A percentile compares a stretch with the other conserved stretches of the same genome.
phyloP scores from a whole-genome alignment of 2,888 invertebrate genomes.

The Ariolimax columbianus region DNA sequence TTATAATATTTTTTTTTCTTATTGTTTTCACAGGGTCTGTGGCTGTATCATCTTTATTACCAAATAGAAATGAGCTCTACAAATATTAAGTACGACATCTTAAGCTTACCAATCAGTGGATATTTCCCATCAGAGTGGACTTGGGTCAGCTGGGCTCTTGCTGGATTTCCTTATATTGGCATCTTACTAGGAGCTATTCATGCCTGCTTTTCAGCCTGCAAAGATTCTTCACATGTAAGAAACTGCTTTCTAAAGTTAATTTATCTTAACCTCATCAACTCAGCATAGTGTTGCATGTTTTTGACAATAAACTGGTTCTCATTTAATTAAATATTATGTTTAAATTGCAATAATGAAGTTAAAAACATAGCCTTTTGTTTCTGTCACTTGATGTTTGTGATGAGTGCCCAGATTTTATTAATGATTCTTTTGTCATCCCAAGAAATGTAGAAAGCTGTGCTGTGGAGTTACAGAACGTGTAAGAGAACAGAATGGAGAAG shows the following conservation, averaged over 20 bases:
- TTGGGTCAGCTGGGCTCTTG: slow-evolving; percentile 67
- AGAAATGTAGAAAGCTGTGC: slow-evolving; percentile 56
- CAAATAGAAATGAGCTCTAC: slow-evolving; percentile 25
- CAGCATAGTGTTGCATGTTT: neutral
- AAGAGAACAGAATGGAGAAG: slow-evolving; percentile 56
- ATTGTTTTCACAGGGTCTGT: slow-evolving; percentile 35
- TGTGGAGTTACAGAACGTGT: slow-evolving; percentile 59
- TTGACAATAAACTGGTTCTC: neutral
- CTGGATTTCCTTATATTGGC: slow-evolving; percentile 68
- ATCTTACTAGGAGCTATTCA: slow-evolving; percentile 68
- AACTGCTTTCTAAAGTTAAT: neutral
- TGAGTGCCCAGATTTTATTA: neutral
- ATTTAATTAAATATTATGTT: neutral
- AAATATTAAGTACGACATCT: slow-evolving; percentile 22
- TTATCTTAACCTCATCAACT: neutral
- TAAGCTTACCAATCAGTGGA: slow-evolving; percentile 4
- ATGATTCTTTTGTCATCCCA: slow-evolving; percentile 4
- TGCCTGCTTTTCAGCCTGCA: slow-evolving; percentile 55
- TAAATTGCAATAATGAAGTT: neutral
- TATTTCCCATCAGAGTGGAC: slow-evolving; percentile 64
- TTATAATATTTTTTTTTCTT: neutral
- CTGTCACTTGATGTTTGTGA: neutral
- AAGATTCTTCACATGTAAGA: slow-evolving; percentile 52
- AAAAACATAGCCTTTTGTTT: neutral
- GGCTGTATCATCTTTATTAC: slow-evolving; percentile 41